Evolutionary conservation across 2,113 vertebrate genomes (phyloP).

Genomic region (Rousettus leschenaultii): DNA sequence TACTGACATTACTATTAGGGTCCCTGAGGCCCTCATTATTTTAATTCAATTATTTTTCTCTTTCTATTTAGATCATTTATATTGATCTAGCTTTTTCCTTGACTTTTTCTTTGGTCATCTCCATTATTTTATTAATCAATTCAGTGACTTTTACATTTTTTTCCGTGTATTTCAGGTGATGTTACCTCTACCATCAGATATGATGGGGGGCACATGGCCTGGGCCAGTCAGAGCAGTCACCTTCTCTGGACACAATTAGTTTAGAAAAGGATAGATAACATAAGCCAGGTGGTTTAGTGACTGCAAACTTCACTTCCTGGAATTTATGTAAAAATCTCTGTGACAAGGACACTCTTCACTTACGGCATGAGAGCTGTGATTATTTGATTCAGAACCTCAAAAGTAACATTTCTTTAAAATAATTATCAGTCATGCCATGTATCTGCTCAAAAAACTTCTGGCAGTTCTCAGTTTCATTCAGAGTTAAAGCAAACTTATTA

Average conservation of each 20-base stretch:
- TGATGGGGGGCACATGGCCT: too few relatives aligned
- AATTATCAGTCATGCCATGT: not conserved
- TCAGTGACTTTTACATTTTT: not conserved
- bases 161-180: not conserved
- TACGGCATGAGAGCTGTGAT: not conserved
- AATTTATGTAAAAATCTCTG: not conserved
- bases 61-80: not conserved
- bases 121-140: not conserved
- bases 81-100: not conserved
- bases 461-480: not conserved
- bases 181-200: not conserved
- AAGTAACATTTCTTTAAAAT: not conserved
- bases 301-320: not conserved
- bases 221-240: accelerated
- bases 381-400: not conserved
- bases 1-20: not conserved
- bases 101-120: not conserved
- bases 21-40: not conserved
- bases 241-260: not conserved
- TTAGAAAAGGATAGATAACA: not conserved
- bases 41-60: not conserved
- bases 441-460: not conserved
- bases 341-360: not conserved
- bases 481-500: not conserved
- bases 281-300: not conserved